Conservation (phyloP, 2,797 vertebrate genomes). For the Ataeniobius toweri region DNA sequence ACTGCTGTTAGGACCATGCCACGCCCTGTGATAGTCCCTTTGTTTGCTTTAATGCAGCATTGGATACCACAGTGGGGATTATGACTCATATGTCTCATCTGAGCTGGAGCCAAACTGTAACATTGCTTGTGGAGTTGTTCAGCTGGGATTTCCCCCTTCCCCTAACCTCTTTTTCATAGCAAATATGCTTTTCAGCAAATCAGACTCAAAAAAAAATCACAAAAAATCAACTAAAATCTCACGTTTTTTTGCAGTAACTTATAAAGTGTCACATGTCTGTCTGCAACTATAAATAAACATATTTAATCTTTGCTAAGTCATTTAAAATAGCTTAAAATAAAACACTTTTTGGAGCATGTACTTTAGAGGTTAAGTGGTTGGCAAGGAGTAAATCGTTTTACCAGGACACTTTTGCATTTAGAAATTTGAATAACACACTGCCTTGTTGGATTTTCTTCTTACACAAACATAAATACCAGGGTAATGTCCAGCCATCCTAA, state of each 20-base stretch:
- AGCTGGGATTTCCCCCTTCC: background rate
- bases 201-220: background rate
- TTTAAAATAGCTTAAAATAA: background rate
- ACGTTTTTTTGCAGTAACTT: background rate
- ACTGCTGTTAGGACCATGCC: conserved; percentile 31
- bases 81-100: conserved; percentile 25
- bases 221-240: background rate
- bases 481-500: background rate
- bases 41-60: conserved; percentile 17
- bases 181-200: background rate
- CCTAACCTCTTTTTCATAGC: background rate
- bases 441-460: background rate
- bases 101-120: conserved; percentile 16
- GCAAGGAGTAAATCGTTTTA: background rate
- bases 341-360: too few species aligned
- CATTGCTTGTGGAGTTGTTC: background rate
- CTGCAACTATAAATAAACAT: background rate
- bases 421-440: background rate
- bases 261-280: background rate
- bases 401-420: background rate
- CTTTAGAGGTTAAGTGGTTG: too few species aligned
- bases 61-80: conserved; percentile 13
- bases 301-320: background rate
- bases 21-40: conserved; percentile 41
- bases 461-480: background rate